Percentiles rank a stretch among this genome's conserved stretches.
phyloP scores from a whole-genome alignment of 2,113 vertebrate species.

The Pachyramphus minor region DNA sequence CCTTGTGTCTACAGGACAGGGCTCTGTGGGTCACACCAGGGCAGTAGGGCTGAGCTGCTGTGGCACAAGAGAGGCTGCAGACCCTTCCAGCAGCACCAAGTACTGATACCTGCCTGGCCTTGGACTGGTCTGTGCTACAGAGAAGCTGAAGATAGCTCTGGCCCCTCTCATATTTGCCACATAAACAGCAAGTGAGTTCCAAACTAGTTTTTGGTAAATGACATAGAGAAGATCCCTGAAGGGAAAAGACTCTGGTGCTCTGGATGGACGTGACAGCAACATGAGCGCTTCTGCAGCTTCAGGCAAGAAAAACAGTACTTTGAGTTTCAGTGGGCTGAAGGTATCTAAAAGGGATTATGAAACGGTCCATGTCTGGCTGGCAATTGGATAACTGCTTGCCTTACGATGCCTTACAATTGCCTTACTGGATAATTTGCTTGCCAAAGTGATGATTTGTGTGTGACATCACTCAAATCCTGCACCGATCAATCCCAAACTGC shows the following conservation, averaged over 20 bases:
- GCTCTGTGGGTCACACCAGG: neutral
- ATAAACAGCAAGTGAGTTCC: neutral
- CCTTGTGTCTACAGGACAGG: neutral
- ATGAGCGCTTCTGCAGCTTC: rapidly evolving
- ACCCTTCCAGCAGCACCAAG: neutral
- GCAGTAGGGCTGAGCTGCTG: neutral
- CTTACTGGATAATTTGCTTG: too few species aligned
- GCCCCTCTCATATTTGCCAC: neutral
- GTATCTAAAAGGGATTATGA: neutral
- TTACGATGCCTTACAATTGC: too few species aligned
- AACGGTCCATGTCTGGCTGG: rapidly evolving
- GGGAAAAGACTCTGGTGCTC: neutral
- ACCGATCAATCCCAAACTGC: rapidly evolving
- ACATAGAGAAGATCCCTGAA: neutral
- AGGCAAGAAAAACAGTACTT: neutral
- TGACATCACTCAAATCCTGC: rapidly evolving
- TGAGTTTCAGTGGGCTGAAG: neutral
- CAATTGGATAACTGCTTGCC: neutral
- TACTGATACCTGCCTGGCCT: neutral
- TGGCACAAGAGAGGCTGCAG: neutral
- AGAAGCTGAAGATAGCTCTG: neutral
- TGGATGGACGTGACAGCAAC: neutral
- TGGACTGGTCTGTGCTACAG: neutral
- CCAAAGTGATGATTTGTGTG: neutral
- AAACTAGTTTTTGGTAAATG: neutral